Evolutionary conservation across 2,888 invertebrate genomes (phyloP).

Genomic region (Epistrophella euchroma): DNA sequence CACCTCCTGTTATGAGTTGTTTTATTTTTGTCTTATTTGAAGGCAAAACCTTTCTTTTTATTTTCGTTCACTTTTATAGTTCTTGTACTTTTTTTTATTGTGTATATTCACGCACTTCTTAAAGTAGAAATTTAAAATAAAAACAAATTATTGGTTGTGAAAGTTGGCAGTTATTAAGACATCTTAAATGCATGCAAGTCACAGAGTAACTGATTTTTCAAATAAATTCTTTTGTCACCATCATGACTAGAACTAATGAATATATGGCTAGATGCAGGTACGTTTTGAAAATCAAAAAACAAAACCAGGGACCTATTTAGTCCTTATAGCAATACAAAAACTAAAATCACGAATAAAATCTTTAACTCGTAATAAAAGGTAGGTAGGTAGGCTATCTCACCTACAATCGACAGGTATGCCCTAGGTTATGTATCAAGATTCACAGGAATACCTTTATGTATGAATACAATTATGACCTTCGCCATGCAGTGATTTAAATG

Average conservation of each 20-base stretch:
- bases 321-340: neutral
- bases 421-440: neutral
- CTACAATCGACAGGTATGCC: neutral
- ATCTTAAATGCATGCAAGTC: neutral
- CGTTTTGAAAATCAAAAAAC: neutral
- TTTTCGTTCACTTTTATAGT: slow-evolving; percentile 38
- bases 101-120: slow-evolving; percentile 17
- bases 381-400: neutral
- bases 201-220: neutral
- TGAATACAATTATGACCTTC: neutral
- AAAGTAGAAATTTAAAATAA: neutral
- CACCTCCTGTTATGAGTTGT: neutral
- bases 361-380: too few species aligned
- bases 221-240: neutral
- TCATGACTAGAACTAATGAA: neutral
- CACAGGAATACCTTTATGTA: neutral
- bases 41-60: slow-evolving; percentile 16
- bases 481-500: neutral
- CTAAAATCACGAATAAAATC: neutral
- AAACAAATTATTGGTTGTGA: neutral
- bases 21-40: slow-evolving; percentile 14
- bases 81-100: slow-evolving; percentile 14
- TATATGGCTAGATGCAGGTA: neutral
- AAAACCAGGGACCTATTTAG: neutral
- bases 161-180: slow-evolving; percentile 21